Base-by-base conservation (phyloP, 92 coral and sea anemone genomes). In the Actinernus sp. region DNA sequence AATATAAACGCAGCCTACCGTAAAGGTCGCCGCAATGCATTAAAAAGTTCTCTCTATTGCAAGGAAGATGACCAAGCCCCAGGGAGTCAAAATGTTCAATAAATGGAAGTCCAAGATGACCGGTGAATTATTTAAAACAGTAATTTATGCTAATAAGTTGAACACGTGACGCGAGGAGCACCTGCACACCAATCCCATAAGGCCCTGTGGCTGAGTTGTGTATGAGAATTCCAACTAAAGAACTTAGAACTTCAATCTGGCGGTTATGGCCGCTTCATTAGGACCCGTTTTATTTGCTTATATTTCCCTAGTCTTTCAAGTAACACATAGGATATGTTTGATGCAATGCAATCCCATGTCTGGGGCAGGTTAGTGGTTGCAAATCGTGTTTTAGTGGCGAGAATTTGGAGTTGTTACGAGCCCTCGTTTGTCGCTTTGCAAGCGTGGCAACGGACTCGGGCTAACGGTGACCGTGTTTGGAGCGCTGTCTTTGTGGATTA, bases 331-430 rank as follows among this genome's bases (percentile, higher is more conserved):
- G 76, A 89, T 89, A 79, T 89, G 89, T 85, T 72, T 90, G 89
- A 90, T 90, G 96, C 96, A 90, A 55, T 90, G 96, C 86, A 90
- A 90, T 73, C 96, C 96, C 43, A 76, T 90, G 96, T 78, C 92
- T 38, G 90, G 96, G 69, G 89, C 89, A 75, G 96, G 96, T 90
- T 64, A 74, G 96, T 86, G 61, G 47, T 56, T 65, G 77, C 30
- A 49, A 71, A 75, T 38, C 48, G 65, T 32, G 50, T 37, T 52
- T 40, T 44, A 54, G 30, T 23, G 55, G 65, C 13, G 45, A 50
- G 38, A 30, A 67, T 84, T 85, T 78, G 67, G 82, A 55, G 32
- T 76, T 56, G 73, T 66, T 78, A 38, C 68, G 77, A 74, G 82
- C 78, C 74, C 82, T 71, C 88, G 91, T 80, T 89, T 75, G 89